phyloP scores from a whole-genome alignment of 35 echinoderm and acorn worm species.

The Heliocidaris erythrogramma region DNA sequence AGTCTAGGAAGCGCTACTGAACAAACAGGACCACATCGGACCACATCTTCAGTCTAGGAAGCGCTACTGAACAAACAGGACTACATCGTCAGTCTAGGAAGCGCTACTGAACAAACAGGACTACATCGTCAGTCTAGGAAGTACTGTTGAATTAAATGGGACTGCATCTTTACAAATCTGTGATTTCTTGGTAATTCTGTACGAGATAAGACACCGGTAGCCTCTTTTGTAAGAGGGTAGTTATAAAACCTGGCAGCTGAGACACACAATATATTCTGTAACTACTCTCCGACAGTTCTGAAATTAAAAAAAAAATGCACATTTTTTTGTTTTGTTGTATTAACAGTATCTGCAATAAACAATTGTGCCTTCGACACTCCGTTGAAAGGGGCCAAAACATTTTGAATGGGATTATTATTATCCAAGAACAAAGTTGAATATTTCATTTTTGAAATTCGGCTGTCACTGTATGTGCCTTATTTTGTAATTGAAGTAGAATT shows the following conservation, averaged over 20 bases:
- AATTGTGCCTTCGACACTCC: not conserved
- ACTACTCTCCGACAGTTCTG: not conserved
- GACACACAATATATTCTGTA: conserved; percentile 2
- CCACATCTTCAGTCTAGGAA: not conserved
- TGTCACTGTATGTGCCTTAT: not conserved
- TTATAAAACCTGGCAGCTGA: conserved; percentile 37
- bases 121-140: not conserved
- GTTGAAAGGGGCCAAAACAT: not conserved
- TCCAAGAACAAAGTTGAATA: not conserved
- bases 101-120: not conserved
- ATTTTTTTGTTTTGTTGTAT: not conserved
- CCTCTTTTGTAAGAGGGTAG: not conserved
- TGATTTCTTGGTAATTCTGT: not conserved
- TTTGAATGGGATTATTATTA: not conserved
- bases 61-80: not conserved
- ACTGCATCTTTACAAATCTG: not conserved
- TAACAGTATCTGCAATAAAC: conserved; percentile 4
- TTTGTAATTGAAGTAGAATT: not conserved
- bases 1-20: not conserved
- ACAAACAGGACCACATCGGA: not conserved
- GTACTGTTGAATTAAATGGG: not conserved
- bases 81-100: not conserved
- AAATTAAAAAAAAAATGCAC: not conserved
- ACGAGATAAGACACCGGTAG: not conserved
- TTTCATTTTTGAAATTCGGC: conserved; percentile 11